Evolutionary conservation across 2,888 invertebrate genomes (phyloP), one percentile per base, ranked within the genome.

Genomic region (Gymnosoma rotundatum): DNA sequence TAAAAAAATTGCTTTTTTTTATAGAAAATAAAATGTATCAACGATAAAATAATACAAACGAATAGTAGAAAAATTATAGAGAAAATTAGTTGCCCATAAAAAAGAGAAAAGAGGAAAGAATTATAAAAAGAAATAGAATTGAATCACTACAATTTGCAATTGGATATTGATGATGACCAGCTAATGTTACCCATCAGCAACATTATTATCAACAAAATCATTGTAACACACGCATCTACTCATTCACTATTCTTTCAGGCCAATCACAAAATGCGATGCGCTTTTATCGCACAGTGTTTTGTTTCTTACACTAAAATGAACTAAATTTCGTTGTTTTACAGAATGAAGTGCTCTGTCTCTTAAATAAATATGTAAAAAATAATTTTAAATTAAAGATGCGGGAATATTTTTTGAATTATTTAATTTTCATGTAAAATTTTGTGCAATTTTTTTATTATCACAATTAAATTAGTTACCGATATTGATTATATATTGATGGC

Each of bases 81-180:
- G 21, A 54, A 63, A 63, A 78, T 63, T 78, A 70, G 45, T 63
- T 56, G 38, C 12, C 12, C 10, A 42, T 10, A 54, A 4, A 32
- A n/a, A 52, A 32, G 2, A 52, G 20, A 66, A 36, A 45, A 63
- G 58, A 38, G 32, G 16, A 50, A 52, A 20, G 38, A 38, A 60
- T 12, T n/a, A 42, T 52, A 38, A 56, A 69, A 64, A 66, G 61
- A 73, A 80, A 64, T 78, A 18, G 21, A 78, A 76, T 61, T 21
- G 63, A 83, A 74, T 81, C 58, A 63, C 52, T 74, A 78, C 78
- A 81, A 81, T 76, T 75, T 75, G 64, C 84, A 80, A 81, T 84
- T 81, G 84, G 61, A 84, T 81, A 84, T 78, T 84, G 78, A 81
- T 80, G 78, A 84, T 81, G 81, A 74, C 81, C 73, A 81, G 74